Conservation (phyloP, 2,113 vertebrate species). For the Pedionomus torquatus region DNA sequence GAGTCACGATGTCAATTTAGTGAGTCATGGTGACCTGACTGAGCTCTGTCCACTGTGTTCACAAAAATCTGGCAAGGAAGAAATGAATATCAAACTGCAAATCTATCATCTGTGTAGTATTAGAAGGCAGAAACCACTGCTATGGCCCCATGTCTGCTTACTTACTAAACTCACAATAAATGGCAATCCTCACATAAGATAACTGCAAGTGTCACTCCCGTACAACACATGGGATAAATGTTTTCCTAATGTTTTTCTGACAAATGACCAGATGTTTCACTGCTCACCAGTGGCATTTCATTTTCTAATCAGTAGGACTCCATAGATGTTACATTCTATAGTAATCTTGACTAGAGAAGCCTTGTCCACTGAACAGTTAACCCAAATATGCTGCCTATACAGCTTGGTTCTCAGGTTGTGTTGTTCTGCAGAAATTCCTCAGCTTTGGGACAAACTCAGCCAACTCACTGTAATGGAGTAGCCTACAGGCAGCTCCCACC, state of each 20-base stretch:
- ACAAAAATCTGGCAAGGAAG: not conserved
- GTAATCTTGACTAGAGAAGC: not conserved
- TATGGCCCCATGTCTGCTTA: not conserved
- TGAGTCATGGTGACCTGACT: not conserved
- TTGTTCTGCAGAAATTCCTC: not conserved
- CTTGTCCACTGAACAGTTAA: not conserved
- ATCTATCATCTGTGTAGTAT: not conserved
- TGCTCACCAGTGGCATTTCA: not conserved
- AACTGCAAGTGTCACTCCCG: not conserved
- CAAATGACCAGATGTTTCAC: not conserved
- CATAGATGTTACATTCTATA: not conserved
- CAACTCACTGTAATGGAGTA: rapidly evolving
- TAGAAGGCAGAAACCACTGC: not conserved
- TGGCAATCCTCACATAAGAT: not conserved
- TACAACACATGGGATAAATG: not conserved
- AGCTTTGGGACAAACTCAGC: not conserved
- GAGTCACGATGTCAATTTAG: not conserved
- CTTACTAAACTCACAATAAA: not conserved
- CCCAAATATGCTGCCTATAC: rapidly evolving
- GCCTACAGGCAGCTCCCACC: not conserved
- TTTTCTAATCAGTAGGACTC: not conserved
- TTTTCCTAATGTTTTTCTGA: not conserved
- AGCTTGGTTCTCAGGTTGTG: not conserved
- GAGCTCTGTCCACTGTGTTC: not conserved
- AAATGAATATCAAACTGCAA: not conserved